Evolutionary conservation across 2,888 invertebrate species (phyloP).

Genomic region (Isoperla grammatica): DNA sequence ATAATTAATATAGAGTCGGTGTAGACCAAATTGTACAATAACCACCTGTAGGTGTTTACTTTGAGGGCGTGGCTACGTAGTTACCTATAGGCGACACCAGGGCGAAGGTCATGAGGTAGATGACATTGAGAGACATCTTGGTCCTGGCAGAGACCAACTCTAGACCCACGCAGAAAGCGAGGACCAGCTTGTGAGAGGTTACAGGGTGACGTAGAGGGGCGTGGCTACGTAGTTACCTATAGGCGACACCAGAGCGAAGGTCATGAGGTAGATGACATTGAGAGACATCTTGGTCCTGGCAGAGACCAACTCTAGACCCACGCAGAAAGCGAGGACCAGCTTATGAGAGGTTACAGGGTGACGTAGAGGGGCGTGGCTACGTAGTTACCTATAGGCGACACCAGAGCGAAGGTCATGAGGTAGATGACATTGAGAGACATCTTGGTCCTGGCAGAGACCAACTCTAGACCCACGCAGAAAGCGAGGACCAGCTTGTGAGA

Average conservation of each 20-base stretch:
- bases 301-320: slow-evolving; percentile 75
- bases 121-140: slow-evolving; percentile 53
- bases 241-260: slow-evolving; percentile 75
- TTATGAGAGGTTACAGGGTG: slow-evolving; percentile 82
- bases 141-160: slow-evolving; percentile 70
- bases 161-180: slow-evolving; percentile 83
- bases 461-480: slow-evolving; percentile 81
- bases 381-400: slow-evolving; percentile 67
- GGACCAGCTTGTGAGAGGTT: slow-evolving; percentile 78
- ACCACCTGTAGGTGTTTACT: too few relatives aligned
- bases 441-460: slow-evolving; percentile 65
- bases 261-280: slow-evolving; percentile 61
- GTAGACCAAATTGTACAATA: too few relatives aligned
- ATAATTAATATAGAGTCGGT: too few relatives aligned
- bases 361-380: too few relatives aligned
- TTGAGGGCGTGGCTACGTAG: too few relatives aligned
- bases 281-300: slow-evolving; percentile 59
- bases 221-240: too few relatives aligned
- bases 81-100: slow-evolving; percentile 68
- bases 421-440: slow-evolving; percentile 57
- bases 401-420: slow-evolving; percentile 68
- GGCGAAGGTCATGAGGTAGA: slow-evolving; percentile 70
- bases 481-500: slow-evolving; percentile 84
- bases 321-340: slow-evolving; percentile 80
- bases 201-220: too few relatives aligned